Percentiles rank a stretch among this genome's conserved stretches.
phyloP scores from a whole-genome alignment of 2,797 vertebrate species.

The Sebastes aleutianus region DNA sequence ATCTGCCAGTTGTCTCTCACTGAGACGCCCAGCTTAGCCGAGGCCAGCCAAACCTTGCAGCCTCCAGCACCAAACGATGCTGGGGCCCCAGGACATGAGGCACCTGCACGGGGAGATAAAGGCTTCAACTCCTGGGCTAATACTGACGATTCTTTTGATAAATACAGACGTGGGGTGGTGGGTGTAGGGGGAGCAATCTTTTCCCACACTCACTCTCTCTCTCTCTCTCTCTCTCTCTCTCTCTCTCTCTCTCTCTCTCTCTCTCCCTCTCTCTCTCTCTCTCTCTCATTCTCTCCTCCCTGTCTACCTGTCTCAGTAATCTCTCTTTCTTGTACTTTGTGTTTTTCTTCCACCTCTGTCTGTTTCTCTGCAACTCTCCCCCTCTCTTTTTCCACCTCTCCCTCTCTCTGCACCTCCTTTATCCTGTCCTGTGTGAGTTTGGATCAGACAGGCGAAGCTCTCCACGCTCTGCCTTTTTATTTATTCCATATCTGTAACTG shows the following conservation, averaged over 20 bases:
- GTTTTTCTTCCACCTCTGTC: conserved; percentile 54
- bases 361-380: conserved; percentile 34
- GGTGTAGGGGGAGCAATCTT: conserved; percentile 61
- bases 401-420: conserved; percentile 58
- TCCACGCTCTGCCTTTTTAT: conserved; percentile 75
- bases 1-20: conserved; percentile 80
- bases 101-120: conserved; percentile 84
- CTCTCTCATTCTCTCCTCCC: conserved; percentile 48
- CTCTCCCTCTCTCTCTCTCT: conserved; percentile 39
- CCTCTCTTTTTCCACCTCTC: conserved; percentile 4
- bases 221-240: conserved; percentile 41
- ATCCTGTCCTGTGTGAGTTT: conserved; percentile 74
- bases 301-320: conserved; percentile 73
- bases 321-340: conserved; percentile 69
- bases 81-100: conserved; percentile 72
- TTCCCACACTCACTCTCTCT: conserved; percentile 43
- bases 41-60: conserved; percentile 60
- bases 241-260: conserved; percentile 45
- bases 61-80: conserved; percentile 65
- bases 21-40: conserved; percentile 64
- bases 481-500: conserved; percentile 84
- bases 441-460: conserved; percentile 79
- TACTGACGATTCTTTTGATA: conserved; percentile 83
- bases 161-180: conserved; percentile 72
- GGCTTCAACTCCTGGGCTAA: conserved; percentile 84